These are phyloP conservation scores for Ancistrus triradiatus DNA, from an alignment of 2,113 vertebrate genomes.

Conservation along the genomic window DNA sequence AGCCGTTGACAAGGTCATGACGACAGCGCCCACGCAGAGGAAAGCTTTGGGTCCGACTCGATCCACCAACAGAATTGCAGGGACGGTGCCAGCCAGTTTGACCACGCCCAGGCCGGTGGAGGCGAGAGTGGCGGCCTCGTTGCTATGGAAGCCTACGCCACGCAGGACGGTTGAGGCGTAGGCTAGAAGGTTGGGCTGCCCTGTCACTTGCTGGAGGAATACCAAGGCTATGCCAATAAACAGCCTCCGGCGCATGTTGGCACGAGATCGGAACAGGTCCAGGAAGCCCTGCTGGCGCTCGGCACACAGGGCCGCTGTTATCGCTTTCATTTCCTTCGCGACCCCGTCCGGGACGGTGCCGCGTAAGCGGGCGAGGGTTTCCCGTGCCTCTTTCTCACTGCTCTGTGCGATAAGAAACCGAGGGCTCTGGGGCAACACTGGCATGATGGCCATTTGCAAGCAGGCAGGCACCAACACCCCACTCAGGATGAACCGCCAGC, in stretches of 20 bases:
- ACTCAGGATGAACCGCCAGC: constrained; percentile 89
- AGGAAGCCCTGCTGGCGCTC: constrained; percentile 79
- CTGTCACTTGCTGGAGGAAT: constrained; percentile 89
- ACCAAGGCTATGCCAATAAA: constrained; percentile 79
- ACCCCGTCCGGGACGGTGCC: constrained; percentile 48
- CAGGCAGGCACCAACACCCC: constrained; percentile 80
- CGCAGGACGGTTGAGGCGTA: constrained; percentile 91
- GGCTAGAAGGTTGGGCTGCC: constrained; percentile 90
- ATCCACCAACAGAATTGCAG: constrained; percentile 85
- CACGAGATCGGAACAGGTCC: constrained; percentile 81
- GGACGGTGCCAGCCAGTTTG: constrained; percentile 86
- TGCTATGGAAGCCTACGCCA: constrained; percentile 88
- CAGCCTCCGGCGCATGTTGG: constrained; percentile 85
- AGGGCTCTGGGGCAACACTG: constrained; percentile 88
- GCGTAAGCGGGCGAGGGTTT: constrained; percentile 76
- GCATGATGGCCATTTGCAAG: constrained; percentile 77
- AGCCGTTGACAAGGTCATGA: constrained; percentile 79
- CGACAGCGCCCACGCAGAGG: constrained; percentile 79
- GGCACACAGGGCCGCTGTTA: constrained; percentile 82
- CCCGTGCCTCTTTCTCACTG: constrained; percentile 72
- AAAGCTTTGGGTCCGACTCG: constrained; percentile 86
- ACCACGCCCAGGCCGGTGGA: constrained; percentile 89
- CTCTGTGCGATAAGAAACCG: constrained; percentile 85
- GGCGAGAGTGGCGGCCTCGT: constrained; percentile 85
- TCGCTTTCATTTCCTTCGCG: constrained; percentile 75